phyloP scores from a whole-genome alignment of 2,113 vertebrate genomes.

The Otis tarda region DNA sequence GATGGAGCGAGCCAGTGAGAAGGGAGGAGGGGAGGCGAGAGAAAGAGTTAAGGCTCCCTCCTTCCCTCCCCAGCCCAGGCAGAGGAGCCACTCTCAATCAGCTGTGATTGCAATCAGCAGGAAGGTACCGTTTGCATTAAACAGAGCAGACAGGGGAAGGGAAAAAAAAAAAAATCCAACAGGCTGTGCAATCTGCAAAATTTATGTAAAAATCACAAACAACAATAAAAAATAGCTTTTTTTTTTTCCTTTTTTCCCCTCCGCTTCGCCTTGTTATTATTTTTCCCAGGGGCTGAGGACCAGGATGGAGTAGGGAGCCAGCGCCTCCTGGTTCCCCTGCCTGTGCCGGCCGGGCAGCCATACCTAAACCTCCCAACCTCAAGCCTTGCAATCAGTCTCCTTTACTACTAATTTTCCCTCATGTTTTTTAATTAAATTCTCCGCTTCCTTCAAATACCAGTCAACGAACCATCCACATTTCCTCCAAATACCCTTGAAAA shows the following conservation, averaged over 20 bases:
- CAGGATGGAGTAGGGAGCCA: not conserved
- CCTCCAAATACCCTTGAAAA: conserved; percentile 79
- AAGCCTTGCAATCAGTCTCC: conserved; percentile 51
- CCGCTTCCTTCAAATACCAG: conserved; percentile 72
- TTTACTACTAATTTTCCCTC: conserved; percentile 72
- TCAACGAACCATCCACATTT: conserved; percentile 73
- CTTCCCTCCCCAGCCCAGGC: conserved; percentile 40
- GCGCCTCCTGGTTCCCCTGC: not conserved
- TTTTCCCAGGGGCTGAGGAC: not conserved
- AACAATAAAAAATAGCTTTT: conserved; percentile 46
- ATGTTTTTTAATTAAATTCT: conserved; percentile 79
- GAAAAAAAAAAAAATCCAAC: not conserved
- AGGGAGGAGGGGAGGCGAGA: not conserved
- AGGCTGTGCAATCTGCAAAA: conserved; percentile 69
- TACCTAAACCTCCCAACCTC: not conserved
- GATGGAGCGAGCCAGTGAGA: not conserved
- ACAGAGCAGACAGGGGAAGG: conserved; percentile 36
- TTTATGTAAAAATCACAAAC: conserved; percentile 66
- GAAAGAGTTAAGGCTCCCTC: conserved; percentile 58
- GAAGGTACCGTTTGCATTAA: conserved; percentile 62
- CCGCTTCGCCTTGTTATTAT: not conserved
- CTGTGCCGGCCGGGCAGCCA: accelerated
- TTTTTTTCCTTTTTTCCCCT: accelerated
- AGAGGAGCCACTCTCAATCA: conserved; percentile 71
- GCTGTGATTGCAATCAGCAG: conserved; percentile 77